These are phyloP conservation scores for Pseudomyrmex concolor DNA, from an alignment of 1,140 invertebrate species.

Conservation along the genomic window DNA sequence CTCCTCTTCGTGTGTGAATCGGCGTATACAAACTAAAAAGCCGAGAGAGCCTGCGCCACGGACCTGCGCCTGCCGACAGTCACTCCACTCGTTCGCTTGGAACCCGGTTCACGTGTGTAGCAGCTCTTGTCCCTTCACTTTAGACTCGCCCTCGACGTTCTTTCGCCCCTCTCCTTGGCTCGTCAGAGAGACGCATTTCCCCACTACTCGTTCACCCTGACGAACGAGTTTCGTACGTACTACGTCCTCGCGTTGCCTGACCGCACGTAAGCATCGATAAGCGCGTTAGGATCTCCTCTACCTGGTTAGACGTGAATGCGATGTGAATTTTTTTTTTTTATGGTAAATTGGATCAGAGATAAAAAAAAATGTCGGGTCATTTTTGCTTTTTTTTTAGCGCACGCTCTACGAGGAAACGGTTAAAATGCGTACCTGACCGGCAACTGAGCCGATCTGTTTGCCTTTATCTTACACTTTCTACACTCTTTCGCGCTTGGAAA, in stretches of 20 bases:
- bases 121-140: constrained; percentile 38
- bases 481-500: too few species aligned
- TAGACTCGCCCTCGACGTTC: constrained; percentile 41
- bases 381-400: too few species aligned
- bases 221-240: constrained; percentile 10
- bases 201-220: background rate
- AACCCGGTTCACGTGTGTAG: constrained; percentile 9
- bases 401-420: too few species aligned
- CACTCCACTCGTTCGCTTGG: constrained; percentile 11
- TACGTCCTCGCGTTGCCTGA: too few species aligned
- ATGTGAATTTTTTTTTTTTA: too few species aligned
- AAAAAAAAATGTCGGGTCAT: too few species aligned
- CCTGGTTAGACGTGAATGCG: too few species aligned
- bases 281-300: too few species aligned
- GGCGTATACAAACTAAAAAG: constrained; percentile 32
- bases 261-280: too few species aligned
- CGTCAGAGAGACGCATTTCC: background rate
- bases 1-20: constrained; percentile 22
- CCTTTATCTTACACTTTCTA: too few species aligned
- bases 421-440: too few species aligned
- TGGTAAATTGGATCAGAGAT: too few species aligned
- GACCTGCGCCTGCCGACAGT: constrained; percentile 33
- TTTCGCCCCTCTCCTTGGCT: background rate
- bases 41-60: constrained; percentile 55
- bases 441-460: constrained; percentile 3